Conservation (phyloP, 30 jellyfish, hydroid and myxozoan genomes). For the Phacellophora camtschatica region DNA sequence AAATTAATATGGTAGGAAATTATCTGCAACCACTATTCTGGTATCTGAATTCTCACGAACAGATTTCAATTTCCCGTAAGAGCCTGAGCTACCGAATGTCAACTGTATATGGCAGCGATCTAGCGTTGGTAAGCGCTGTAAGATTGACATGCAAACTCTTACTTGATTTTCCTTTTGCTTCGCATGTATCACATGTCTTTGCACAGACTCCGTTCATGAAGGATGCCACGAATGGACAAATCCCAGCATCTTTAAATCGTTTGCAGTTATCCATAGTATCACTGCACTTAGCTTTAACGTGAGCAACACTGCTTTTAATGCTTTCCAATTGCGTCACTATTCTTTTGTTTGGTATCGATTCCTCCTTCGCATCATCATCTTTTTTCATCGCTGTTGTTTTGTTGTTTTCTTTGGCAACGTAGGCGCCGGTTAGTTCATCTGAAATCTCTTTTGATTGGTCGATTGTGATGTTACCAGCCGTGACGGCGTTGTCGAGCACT, state of each 20-base stretch:
- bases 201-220: constrained; percentile 94
- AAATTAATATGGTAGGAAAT: too few relatives aligned
- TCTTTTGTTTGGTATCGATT: neutral
- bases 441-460: constrained; percentile 74
- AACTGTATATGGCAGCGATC: too few relatives aligned
- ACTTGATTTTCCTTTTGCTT: constrained; percentile 28
- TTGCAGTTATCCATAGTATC: constrained; percentile 72
- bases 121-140: too few relatives aligned
- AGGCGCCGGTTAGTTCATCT: constrained; percentile 49
- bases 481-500: constrained; percentile 66
- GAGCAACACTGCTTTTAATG: constrained; percentile 43
- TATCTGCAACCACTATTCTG: too few relatives aligned
- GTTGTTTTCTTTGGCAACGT: constrained; percentile 52
- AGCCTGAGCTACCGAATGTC: too few relatives aligned
- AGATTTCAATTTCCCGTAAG: too few relatives aligned
- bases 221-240: constrained; percentile 89
- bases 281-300: constrained; percentile 34
- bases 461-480: constrained; percentile 72
- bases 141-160: neutral
- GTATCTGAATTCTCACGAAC: too few relatives aligned
- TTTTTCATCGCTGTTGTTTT: constrained; percentile 40
- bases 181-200: constrained; percentile 85
- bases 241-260: constrained; percentile 86
- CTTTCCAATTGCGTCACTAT: neutral
- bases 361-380: neutral